Conservation (phyloP, 2,888 invertebrate species). For the Chrysina gloriosa region DNA sequence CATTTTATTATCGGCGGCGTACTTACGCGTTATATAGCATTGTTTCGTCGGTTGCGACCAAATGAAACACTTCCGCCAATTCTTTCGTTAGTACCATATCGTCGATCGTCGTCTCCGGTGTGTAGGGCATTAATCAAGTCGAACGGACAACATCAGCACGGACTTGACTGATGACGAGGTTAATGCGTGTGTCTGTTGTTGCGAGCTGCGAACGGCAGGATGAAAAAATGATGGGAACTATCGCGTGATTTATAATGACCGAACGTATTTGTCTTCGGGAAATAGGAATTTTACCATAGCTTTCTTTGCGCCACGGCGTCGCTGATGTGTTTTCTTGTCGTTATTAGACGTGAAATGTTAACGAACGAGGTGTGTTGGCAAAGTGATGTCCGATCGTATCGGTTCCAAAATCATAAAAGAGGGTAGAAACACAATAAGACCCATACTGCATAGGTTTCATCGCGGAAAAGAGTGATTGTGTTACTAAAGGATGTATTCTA, state of each 20-base stretch:
- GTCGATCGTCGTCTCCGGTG: slow-evolving; percentile 12
- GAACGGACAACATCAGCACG: slow-evolving; percentile 10
- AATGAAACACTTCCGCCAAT: slow-evolving; percentile 14
- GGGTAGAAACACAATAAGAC: too few species aligned
- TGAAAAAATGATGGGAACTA: background rate
- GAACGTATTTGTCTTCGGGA: slow-evolving; percentile 24
- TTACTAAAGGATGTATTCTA: too few species aligned
- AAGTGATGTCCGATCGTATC: background rate
- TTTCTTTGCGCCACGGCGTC: background rate
- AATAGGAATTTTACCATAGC: slow-evolving; percentile 25
- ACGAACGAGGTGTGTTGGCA: too few species aligned
- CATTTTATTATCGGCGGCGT: background rate
- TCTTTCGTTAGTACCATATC: slow-evolving; percentile 11
- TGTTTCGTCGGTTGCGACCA: background rate
- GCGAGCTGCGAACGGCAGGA: background rate
- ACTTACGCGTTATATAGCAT: background rate
- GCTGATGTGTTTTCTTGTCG: background rate
- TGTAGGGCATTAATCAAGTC: slow-evolving; percentile 13
- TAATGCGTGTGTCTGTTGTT: slow-evolving; percentile 26
- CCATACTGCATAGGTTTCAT: too few species aligned
- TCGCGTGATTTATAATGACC: slow-evolving; percentile 8
- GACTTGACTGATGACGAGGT: slow-evolving; percentile 29
- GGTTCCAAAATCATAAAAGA: background rate
- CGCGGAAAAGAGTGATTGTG: too few species aligned
- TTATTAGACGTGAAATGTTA: background rate